Percentiles rank a stretch among this genome's conserved stretches.
Evolutionary conservation across 2,113 vertebrate species (phyloP).

Genomic region (Erpornis zantholeuca): DNA sequence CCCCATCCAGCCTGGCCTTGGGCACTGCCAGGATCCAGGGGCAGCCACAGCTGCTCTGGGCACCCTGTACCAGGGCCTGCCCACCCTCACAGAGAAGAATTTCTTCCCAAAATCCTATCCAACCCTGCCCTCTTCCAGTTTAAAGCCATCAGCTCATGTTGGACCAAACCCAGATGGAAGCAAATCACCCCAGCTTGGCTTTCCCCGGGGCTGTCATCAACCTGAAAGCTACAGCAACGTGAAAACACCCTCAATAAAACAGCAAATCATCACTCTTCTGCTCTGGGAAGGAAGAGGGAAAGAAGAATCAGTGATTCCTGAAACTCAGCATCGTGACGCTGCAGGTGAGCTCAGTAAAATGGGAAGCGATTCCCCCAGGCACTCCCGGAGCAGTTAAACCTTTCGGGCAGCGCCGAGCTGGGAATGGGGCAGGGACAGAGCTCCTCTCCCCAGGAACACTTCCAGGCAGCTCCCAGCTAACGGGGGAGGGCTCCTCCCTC

Average conservation of each 20-base stretch:
- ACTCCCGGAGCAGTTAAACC: rapidly evolving
- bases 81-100: background rate
- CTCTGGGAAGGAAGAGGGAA: constrained; percentile 30
- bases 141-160: rapidly evolving
- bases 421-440: background rate
- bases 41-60: background rate
- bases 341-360: background rate
- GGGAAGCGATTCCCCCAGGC: background rate
- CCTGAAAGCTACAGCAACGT: background rate
- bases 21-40: background rate
- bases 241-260: background rate
- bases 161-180: background rate
- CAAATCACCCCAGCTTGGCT: background rate
- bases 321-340: rapidly evolving
- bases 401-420: rapidly evolving
- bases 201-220: background rate
- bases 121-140: background rate
- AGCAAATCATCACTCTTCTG: rapidly evolving
- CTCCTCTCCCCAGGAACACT: background rate
- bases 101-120: background rate
- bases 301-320: background rate
- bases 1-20: background rate
- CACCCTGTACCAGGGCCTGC: rapidly evolving
- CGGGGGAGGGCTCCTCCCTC: background rate
- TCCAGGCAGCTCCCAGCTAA: background rate